Base-by-base conservation (phyloP, 1,140 invertebrate genomes). In the Epicauta chinensis region DNA sequence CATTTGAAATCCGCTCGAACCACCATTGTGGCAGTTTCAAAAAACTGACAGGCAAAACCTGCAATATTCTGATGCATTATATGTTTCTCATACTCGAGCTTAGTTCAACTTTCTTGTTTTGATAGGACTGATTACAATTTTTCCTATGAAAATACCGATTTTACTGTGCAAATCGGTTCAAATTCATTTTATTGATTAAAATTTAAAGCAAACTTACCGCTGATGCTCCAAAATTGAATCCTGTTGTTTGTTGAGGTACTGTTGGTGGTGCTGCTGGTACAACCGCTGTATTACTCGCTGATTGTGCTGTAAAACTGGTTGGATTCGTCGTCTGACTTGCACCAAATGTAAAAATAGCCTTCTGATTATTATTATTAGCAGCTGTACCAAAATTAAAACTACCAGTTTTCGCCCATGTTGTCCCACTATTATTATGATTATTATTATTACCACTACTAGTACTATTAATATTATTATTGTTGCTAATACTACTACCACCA, bases 331-430 rank as follows among this genome's bases (percentile, higher is more conserved):
- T 45, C n/a, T 48, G 49, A 51, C 39, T 54, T 2, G 53, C 51
- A 12, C 62, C 64, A 49, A 67, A 67, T 57, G 48, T 63, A 45
- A 63, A 65, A 4, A 56, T 58, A 2, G 56, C 54, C 34, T 63
- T 68, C 43, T 64, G 54, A 40, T 53, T 51, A 43, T 45, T 55
- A 29, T 55, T 48, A 36, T 47, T 53, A 34, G 55, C 32, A n/a
- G 38, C 36, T 7, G 52, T 50, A 16, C 66, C 66, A 56, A 68
- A 68, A 53, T 59, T 64, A 44, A 68, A 68, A 30, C 45, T 44
- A 4, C 59, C 59, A 39, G 56, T 61, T 43, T 60, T 48, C 11
- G 51, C 16, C 36, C 29, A n/a, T 32, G 45, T 5, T 1, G 23
- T 7, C 1, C 23, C 23, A 23, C 23, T 7, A 23, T 23, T 23